Evolutionary conservation across 2,797 vertebrate genomes (phyloP).

Genomic region (Gila robusta): DNA sequence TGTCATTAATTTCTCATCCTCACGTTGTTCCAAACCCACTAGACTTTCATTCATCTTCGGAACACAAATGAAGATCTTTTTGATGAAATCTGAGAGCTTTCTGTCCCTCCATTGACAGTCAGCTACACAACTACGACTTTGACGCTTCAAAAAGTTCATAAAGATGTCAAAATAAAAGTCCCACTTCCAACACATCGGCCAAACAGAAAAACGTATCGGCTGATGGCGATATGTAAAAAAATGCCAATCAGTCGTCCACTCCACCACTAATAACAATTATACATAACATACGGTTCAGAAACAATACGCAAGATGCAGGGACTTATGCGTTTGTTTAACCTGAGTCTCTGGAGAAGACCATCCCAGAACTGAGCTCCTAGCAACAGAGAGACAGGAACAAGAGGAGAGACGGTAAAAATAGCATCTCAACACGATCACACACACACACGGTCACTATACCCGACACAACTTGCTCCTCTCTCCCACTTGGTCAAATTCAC

Average conservation of each 20-base stretch:
- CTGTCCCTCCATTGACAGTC: too few relatives aligned
- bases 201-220: too few relatives aligned
- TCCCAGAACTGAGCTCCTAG: slow-evolving; percentile 73
- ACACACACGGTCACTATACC: slow-evolving; percentile 14
- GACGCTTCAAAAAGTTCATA: too few relatives aligned
- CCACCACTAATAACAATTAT: not conserved
- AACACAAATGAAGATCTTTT: too few relatives aligned
- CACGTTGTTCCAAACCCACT: too few relatives aligned
- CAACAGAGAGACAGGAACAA: slow-evolving; percentile 65
- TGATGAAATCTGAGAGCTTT: too few relatives aligned
- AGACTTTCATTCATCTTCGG: too few relatives aligned
- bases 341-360: slow-evolving; percentile 61
- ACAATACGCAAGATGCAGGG: not conserved
- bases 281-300: not conserved
- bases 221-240: not conserved
- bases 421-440: slow-evolving; percentile 59
- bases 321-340: slow-evolving; percentile 26
- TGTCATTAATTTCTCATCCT: too few relatives aligned
- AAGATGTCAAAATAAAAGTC: not conserved
- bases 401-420: slow-evolving; percentile 75
- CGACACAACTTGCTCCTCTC: not conserved
- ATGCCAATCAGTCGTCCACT: not conserved
- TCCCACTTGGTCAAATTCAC: not conserved
- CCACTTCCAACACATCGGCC: not conserved
- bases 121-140: too few relatives aligned